phyloP scores from a whole-genome alignment of 2,113 vertebrate species.

The Carassius auratus region DNA sequence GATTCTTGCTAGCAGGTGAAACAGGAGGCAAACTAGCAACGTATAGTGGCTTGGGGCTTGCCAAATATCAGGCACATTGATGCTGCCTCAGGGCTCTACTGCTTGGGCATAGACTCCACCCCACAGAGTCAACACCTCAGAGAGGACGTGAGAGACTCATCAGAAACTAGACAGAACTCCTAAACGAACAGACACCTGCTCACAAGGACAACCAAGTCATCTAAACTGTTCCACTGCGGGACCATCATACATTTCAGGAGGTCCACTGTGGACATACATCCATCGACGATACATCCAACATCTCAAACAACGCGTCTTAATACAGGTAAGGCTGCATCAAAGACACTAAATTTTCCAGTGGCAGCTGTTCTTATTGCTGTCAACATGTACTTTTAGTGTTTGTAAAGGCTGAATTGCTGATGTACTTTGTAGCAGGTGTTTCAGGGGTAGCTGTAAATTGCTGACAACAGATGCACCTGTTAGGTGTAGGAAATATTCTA shows the following conservation, averaged over 20 bases:
- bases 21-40: constrained; percentile 51
- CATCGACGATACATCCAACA: neutral
- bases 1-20: neutral
- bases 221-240: neutral
- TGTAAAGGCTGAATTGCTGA: neutral
- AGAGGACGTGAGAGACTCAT: constrained; percentile 65
- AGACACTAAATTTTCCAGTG: neutral
- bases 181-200: constrained; percentile 11
- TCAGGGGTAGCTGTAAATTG: neutral
- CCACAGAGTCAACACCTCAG: constrained; percentile 81
- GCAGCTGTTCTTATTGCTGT: neutral
- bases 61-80: constrained; percentile 94
- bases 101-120: constrained; percentile 91
- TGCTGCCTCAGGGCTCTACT: constrained; percentile 93
- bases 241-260: neutral
- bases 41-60: constrained; percentile 89
- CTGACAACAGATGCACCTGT: constrained; percentile 48
- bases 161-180: constrained; percentile 59
- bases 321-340: constrained; percentile 3
- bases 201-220: neutral
- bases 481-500: constrained; percentile 10
- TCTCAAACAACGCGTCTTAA: neutral
- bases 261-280: neutral
- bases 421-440: constrained; percentile 14
- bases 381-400: neutral